Base-by-base conservation (phyloP, 2,888 invertebrate species). In the Germaria angustata region DNA sequence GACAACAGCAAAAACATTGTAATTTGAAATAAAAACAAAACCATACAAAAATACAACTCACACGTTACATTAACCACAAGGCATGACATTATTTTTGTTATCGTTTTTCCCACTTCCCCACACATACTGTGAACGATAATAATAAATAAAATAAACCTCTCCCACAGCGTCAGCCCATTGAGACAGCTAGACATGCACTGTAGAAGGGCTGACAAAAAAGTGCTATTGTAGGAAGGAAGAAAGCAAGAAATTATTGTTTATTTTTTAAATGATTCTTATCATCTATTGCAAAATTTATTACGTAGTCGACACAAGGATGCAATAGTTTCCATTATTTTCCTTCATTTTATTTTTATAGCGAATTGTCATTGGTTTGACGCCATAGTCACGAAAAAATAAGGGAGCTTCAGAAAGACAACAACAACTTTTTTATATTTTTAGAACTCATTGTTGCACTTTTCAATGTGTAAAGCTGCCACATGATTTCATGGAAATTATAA, bases 1-100 rank as follows among this genome's bases (percentile, higher is more conserved):
- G 22, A 32, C 8, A 44, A 44, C 11, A 46, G 34, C 36, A 59
- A 34, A n/a, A 63, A 39, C 28, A 46, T 41, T 28, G 57, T 57
- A 34, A 51, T 57, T 71, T 71, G 5, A 34, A 71, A 57, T 9
- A 13, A 71, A 71, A 59, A 71, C 24, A 59, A 28, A 32, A 32
- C 28, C 13, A 51, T 24, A 51, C n/a, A 22, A 46, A 0, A 22
- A 20, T 0, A 46, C 53, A 28, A 51, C 36, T 22, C 15, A 63
- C 51, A 79, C 15, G 46, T 55, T 20, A 51, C 36, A 57, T 57
- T 57, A 72, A 79, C 79, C 79, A 72, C 72, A 79, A 72, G n/a
- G 20, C 36, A 49, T 59, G 72, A 44, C 24, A 57, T 55, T 72
- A 17, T 61, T 46, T 41, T 34, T 46, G 34, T 69, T 24, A 41